These are phyloP conservation scores for honey bee (Apis mellifera) DNA, from an alignment of 1,140 invertebrate genomes.

Conservation along the genomic window Amel_HAv3.1 CM009933.2:6107501-6108000, in stretches of 20 bases:
- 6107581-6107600: constrained; percentile 77
- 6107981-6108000: not conserved
- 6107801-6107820: constrained; percentile 66
- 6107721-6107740: constrained; percentile 52
- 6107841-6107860: constrained; percentile 73
- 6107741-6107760: constrained; percentile 90
- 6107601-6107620: constrained; percentile 92
- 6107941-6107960: not conserved
- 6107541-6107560: constrained; percentile 87
- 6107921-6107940: constrained; percentile 18
- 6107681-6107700: constrained; percentile 29
- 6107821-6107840: constrained; percentile 57
- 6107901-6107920: not conserved
- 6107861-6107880: constrained; percentile 59
- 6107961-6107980: constrained; percentile 10
- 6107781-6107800: constrained; percentile 83
- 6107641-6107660: constrained; percentile 87
- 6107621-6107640: constrained; percentile 85
- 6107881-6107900: not conserved
- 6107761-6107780: constrained; percentile 86
- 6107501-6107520: constrained; percentile 92
- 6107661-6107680: constrained; percentile 88
- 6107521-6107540: constrained; percentile 88
- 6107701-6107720: not conserved
- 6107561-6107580: constrained; percentile 80